These are phyloP conservation scores for Cassiopea xamachana DNA, from an alignment of 30 jellyfish, hydroid and myxozoan species.

Conservation along the genomic window DNA sequence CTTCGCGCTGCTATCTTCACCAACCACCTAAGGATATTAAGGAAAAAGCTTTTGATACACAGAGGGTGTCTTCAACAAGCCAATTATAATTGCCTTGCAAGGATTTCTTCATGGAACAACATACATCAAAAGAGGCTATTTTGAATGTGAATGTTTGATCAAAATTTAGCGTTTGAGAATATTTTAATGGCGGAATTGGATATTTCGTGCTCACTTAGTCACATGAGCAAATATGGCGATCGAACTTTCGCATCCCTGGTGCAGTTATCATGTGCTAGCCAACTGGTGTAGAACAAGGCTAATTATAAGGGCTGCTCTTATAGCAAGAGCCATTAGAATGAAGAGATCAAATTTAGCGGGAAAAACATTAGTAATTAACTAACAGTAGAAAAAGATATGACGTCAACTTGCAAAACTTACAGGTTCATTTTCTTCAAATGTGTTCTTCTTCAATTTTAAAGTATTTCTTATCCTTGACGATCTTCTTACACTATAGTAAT, in stretches of 20 bases:
- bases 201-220: not conserved
- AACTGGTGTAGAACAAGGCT: too few relatives aligned
- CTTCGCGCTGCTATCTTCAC: slow-evolving; percentile 5
- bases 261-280: too few relatives aligned
- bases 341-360: not conserved
- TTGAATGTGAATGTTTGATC: not conserved
- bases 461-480: slow-evolving; percentile 12
- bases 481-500: slow-evolving; percentile 2
- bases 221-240: too few relatives aligned
- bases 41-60: not conserved
- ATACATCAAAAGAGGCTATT: not conserved
- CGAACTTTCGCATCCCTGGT: too few relatives aligned
- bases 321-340: too few relatives aligned
- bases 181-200: not conserved
- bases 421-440: slow-evolving; percentile 13
- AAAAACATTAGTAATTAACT: too few relatives aligned
- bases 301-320: too few relatives aligned
- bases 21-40: not conserved
- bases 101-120: not conserved
- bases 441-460: slow-evolving; percentile 13
- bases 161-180: not conserved
- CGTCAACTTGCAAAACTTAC: slow-evolving; percentile 1
- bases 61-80: not conserved
- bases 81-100: not conserved
- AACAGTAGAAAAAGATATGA: too few relatives aligned